Conservation (phyloP, 2,797 vertebrate genomes). For the Arrhamphus sclerolepis region DNA sequence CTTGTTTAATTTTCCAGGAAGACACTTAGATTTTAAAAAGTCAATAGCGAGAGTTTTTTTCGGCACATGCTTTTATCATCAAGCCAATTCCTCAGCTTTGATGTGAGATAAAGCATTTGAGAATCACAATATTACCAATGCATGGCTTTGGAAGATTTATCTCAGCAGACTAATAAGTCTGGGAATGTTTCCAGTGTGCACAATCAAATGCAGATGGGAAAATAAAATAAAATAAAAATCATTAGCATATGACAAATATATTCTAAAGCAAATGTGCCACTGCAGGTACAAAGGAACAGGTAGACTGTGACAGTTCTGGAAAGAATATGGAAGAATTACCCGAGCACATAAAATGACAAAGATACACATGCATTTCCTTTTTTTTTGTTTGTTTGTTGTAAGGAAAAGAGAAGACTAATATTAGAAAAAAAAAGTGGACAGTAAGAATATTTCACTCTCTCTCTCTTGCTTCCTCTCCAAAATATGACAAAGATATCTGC, state of each 20-base stretch:
- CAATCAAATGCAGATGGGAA: slow-evolving; percentile 69
- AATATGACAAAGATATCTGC: slow-evolving; percentile 3
- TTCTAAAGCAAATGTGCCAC: slow-evolving; percentile 44
- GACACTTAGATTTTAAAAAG: slow-evolving; percentile 60
- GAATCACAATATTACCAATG: slow-evolving; percentile 72
- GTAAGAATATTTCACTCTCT: too few species aligned
- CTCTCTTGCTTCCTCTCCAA: neutral
- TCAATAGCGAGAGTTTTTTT: slow-evolving; percentile 63
- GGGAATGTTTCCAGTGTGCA: slow-evolving; percentile 71
- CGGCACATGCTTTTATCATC: slow-evolving; percentile 64
- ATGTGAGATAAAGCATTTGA: slow-evolving; percentile 73
- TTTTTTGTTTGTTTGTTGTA: too few species aligned
- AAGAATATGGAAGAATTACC: slow-evolving; percentile 62
- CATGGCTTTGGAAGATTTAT: slow-evolving; percentile 68
- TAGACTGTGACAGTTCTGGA: slow-evolving; percentile 50
- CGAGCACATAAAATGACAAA: slow-evolving; percentile 9
- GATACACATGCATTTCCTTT: too few species aligned
- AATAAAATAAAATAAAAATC: slow-evolving; percentile 71
- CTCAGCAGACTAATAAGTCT: slow-evolving; percentile 73
- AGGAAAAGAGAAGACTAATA: too few species aligned
- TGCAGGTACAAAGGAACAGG: slow-evolving; percentile 52
- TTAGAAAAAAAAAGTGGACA: too few species aligned
- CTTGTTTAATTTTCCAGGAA: slow-evolving; percentile 58
- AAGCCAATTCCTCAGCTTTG: slow-evolving; percentile 73
- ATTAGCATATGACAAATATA: slow-evolving; percentile 75